phyloP scores from a whole-genome alignment of 2,113 vertebrate species.

The Panthera leo region DNA sequence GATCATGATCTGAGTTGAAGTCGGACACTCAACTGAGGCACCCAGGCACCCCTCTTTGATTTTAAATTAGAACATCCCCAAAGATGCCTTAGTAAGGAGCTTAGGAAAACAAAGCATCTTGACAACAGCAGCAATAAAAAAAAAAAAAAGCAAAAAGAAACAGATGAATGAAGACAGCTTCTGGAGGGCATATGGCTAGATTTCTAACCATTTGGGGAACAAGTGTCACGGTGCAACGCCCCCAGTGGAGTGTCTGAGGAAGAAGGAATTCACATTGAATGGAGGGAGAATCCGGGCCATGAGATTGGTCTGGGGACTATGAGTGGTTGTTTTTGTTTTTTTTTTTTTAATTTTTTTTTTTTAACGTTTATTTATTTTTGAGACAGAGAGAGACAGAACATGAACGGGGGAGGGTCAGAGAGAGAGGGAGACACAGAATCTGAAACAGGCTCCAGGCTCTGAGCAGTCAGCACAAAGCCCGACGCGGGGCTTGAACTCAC shows the following conservation, averaged over 20 bases:
- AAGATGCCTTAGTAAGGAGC: neutral
- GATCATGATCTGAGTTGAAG: no score
- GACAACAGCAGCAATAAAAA: neutral
- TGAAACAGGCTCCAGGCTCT: no score
- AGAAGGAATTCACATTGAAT: neutral
- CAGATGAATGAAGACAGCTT: neutral
- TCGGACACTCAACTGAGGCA: no score
- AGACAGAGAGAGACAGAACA: no score
- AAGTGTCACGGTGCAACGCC: neutral
- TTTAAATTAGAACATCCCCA: neutral
- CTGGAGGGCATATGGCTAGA: neutral
- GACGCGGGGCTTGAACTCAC: no score
- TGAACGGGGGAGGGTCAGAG: no score
- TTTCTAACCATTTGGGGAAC: neutral
- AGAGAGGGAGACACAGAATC: no score
- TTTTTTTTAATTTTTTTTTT: no score
- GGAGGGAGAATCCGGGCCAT: neutral
- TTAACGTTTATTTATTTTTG: no score
- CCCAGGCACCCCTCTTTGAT: neutral
- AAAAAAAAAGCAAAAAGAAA: neutral
- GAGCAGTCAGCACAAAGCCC: no score
- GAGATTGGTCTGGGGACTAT: neutral
- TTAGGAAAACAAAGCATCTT: neutral
- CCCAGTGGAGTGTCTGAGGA: neutral
- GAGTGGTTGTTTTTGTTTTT: neutral